These are phyloP conservation scores for Megaceryle torquata DNA, from an alignment of 2,113 vertebrate species.

Conservation along the genomic window DNA sequence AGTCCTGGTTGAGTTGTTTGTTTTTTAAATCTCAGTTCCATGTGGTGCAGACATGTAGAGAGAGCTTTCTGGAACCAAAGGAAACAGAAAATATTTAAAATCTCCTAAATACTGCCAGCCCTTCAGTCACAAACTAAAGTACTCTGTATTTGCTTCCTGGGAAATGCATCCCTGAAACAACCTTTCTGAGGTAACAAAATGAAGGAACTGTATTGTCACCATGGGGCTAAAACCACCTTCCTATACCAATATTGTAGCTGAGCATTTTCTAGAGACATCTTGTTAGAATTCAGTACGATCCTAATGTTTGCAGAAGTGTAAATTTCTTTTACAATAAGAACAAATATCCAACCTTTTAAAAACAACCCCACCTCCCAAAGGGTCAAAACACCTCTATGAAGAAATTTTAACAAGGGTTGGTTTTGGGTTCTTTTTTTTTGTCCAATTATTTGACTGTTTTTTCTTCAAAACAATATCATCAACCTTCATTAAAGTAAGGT, in stretches of 20 bases:
- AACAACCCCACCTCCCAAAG: background rate
- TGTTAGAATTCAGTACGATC: background rate
- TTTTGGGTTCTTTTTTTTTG: background rate
- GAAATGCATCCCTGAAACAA: background rate
- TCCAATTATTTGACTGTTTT: background rate
- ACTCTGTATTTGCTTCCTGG: background rate
- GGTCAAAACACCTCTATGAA: background rate
- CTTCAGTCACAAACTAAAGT: background rate
- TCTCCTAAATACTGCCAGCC: background rate
- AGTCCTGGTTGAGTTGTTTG: conserved; percentile 6
- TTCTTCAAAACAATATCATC: background rate
- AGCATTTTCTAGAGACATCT: background rate
- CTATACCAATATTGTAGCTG: background rate
- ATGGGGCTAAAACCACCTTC: background rate
- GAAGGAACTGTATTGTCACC: background rate
- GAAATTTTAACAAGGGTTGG: background rate
- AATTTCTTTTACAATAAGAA: background rate
- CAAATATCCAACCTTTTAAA: background rate
- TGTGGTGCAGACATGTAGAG: background rate
- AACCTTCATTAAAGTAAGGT: background rate
- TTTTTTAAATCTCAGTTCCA: conserved; percentile 13
- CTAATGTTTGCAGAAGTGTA: background rate
- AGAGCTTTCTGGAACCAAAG: background rate
- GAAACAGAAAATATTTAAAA: background rate
- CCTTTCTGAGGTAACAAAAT: background rate